Percentiles rank a stretch among this genome's conserved stretches.
phyloP scores from a whole-genome alignment of 2,113 vertebrate genomes.

The Calonectris borealis region DNA sequence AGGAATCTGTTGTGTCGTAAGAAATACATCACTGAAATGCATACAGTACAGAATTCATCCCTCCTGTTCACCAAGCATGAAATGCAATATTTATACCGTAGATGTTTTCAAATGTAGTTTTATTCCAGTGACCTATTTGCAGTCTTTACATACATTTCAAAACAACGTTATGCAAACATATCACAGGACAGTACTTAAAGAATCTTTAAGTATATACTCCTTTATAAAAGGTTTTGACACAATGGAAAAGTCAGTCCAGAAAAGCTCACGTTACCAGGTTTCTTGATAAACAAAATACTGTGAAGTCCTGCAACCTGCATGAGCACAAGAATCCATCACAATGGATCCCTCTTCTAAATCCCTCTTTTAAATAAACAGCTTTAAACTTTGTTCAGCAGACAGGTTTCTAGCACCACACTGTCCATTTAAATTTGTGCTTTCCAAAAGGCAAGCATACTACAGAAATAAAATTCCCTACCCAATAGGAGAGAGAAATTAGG shows the following conservation, averaged over 20 bases:
- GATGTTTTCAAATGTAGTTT: slow-evolving; percentile 47
- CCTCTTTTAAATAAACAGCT: slow-evolving; percentile 63
- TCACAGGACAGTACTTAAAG: slow-evolving; percentile 59
- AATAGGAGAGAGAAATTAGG: background rate
- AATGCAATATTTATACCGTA: background rate
- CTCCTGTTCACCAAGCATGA: background rate
- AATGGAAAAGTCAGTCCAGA: slow-evolving; percentile 54
- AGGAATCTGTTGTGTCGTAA: background rate
- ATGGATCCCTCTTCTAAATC: background rate
- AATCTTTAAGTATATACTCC: slow-evolving; percentile 67
- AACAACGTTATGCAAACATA: slow-evolving; percentile 57
- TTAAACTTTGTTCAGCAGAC: slow-evolving; percentile 25
- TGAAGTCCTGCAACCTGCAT: slow-evolving; percentile 36
- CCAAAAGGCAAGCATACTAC: slow-evolving; percentile 58
- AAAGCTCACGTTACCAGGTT: slow-evolving; percentile 41
- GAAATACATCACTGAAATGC: background rate
- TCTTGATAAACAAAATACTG: slow-evolving; percentile 57
- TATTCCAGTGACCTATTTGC: slow-evolving; percentile 75
- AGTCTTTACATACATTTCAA: slow-evolving; percentile 68
- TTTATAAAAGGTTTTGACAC: slow-evolving; percentile 79
- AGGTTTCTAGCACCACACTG: slow-evolving; percentile 9
- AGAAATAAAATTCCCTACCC: slow-evolving; percentile 41
- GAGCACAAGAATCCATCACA: slow-evolving; percentile 45
- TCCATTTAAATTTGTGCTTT: slow-evolving; percentile 49
- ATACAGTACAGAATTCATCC: background rate